phyloP scores from a whole-genome alignment of 2,113 vertebrate genomes.

The Seriola quinqueradiata region DNA sequence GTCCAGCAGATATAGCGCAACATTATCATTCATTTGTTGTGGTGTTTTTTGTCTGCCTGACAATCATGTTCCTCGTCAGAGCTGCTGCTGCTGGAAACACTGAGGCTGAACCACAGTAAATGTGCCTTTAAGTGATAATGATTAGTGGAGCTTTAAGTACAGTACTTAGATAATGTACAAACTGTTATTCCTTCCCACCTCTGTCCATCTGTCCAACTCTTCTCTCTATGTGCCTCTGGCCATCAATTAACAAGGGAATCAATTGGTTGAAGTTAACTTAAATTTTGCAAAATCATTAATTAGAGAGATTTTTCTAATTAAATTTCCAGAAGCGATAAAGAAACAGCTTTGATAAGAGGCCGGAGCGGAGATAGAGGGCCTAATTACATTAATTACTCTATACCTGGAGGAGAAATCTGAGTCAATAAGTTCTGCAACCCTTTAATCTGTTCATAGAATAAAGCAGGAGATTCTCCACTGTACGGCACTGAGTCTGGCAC shows the following conservation, averaged over 20 bases:
- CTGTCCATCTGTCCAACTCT: conserved; percentile 10
- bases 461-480: conserved; percentile 23
- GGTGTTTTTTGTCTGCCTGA: too few species aligned
- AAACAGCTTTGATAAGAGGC: conserved; percentile 55
- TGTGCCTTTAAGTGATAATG: neutral
- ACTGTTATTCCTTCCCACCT: conserved; percentile 12
- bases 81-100: too few species aligned
- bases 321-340: conserved; percentile 70
- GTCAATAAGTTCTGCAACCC: conserved; percentile 54
- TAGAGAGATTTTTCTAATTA: conserved; percentile 73
- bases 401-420: conserved; percentile 64
- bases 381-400: conserved; percentile 74
- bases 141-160: too few species aligned
- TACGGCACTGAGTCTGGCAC: conserved; percentile 1
- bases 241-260: conserved; percentile 39
- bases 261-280: conserved; percentile 52
- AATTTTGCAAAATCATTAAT: conserved; percentile 66
- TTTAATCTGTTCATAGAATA: conserved; percentile 53
- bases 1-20: too few species aligned
- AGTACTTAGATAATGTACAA: neutral
- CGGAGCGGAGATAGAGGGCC: conserved; percentile 54
- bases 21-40: too few species aligned
- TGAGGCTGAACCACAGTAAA: too few species aligned
- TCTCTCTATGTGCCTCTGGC: neutral
- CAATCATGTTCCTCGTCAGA: too few species aligned